These are phyloP conservation scores for Ochropacha duplaris DNA, from an alignment of 2,888 invertebrate species.

Conservation along the genomic window DNA sequence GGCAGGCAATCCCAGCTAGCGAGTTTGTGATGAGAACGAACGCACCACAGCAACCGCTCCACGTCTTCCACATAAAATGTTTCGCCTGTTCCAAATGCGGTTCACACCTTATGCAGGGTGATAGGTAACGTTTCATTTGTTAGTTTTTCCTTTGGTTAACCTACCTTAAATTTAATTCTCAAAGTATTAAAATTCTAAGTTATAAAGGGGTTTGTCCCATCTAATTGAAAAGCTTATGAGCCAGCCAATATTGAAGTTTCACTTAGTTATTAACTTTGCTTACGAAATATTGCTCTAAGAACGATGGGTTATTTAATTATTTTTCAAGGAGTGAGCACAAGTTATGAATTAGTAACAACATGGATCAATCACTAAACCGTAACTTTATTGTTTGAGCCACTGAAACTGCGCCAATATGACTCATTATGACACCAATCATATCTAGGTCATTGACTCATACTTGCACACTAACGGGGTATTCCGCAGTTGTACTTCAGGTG, in stretches of 20 bases:
- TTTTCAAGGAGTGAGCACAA: too few species aligned
- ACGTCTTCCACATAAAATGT: constrained; percentile 97
- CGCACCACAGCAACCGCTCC: constrained; percentile 82
- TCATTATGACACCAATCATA: background rate
- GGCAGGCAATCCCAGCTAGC: constrained; percentile 95
- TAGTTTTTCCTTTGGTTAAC: background rate
- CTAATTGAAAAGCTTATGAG: too few species aligned
- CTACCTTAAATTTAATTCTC: too few species aligned
- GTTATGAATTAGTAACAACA: background rate
- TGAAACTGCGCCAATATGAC: constrained; percentile 2
- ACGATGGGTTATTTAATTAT: too few species aligned
- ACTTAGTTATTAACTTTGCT: too few species aligned
- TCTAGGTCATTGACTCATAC: background rate
- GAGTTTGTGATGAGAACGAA: constrained; percentile 96
- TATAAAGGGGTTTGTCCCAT: too few species aligned
- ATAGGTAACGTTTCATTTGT: constrained; percentile 83
- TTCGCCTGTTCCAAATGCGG: constrained; percentile 97
- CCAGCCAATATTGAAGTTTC: too few species aligned
- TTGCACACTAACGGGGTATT: too few species aligned
- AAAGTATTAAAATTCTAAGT: background rate
- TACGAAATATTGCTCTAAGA: too few species aligned
- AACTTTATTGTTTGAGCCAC: background rate
- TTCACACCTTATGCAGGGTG: constrained; percentile 93
- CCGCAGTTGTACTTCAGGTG: too few species aligned
- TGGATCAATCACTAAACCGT: background rate